Percentiles rank a stretch among this genome's conserved stretches.
Conservation (phyloP, 2,797 vertebrate species). For the Gallinago nigripennis region DNA sequence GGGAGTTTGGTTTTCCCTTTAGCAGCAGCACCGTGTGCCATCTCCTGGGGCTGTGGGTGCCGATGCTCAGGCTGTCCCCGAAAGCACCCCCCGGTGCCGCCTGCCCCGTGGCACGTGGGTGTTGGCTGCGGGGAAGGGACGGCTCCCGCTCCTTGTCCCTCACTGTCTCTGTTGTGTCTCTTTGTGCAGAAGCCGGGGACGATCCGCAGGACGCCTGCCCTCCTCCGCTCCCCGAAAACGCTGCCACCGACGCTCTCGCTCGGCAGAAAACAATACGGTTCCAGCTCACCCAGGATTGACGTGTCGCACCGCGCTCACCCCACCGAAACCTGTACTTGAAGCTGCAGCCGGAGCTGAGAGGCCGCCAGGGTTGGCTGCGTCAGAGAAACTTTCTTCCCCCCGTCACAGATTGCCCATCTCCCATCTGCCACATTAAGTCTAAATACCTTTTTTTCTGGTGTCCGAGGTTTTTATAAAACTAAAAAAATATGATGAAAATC, state of each 20-base stretch:
- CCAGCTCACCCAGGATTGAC: slow-evolving; percentile 32
- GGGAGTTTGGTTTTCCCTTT: background rate
- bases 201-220: slow-evolving; percentile 60
- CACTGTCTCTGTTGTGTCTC: slow-evolving; percentile 30
- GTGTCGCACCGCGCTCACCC: background rate
- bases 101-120: background rate
- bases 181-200: slow-evolving; percentile 66
- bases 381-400: background rate
- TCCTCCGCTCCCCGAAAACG: slow-evolving; percentile 4
- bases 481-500: background rate
- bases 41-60: background rate
- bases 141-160: background rate
- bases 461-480: slow-evolving; percentile 67
- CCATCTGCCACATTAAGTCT: slow-evolving; percentile 2
- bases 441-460: slow-evolving; percentile 70
- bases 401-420: slow-evolving; percentile 25
- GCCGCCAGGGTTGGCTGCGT: background rate
- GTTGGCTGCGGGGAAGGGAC: background rate
- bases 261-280: slow-evolving; percentile 61
- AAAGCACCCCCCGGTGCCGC: rapidly evolving
- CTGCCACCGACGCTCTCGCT: slow-evolving; percentile 41
- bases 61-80: background rate
- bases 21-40: background rate
- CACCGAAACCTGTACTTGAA: slow-evolving; percentile 43
- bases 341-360: background rate